Evolutionary conservation across 2,888 invertebrate genomes (phyloP).

Genomic region (Frankliniella fusca): DNA sequence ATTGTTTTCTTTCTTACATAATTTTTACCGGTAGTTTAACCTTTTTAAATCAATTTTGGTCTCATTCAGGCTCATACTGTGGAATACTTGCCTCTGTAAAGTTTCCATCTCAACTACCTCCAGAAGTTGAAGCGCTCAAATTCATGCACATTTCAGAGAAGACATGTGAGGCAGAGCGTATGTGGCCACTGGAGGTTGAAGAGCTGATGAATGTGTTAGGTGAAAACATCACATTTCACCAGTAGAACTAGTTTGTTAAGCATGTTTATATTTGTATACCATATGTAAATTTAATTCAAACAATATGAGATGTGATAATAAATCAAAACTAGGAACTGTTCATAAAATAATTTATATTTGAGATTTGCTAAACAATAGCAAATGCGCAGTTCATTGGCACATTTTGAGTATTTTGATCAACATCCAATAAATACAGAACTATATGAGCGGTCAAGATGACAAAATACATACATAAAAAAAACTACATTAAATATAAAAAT

Average conservation of each 20-base stretch:
- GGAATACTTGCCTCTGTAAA: not conserved
- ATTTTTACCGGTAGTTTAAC: not conserved
- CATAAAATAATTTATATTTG: not conserved
- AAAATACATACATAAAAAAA: not conserved
- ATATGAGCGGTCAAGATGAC: not conserved
- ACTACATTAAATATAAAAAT: not conserved
- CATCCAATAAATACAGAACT: not conserved
- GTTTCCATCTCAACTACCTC: not conserved
- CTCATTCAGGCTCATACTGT: not conserved
- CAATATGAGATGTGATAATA: too few relatives aligned
- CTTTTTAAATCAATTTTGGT: not conserved
- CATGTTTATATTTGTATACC: too few relatives aligned
- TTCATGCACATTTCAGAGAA: slow-evolving; percentile 30
- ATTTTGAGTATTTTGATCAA: not conserved
- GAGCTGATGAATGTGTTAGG: slow-evolving; percentile 34
- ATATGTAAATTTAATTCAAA: too few relatives aligned
- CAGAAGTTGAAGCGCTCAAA: not conserved
- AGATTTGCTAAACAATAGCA: not conserved
- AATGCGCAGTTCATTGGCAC: not conserved
- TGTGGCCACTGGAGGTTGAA: slow-evolving; percentile 39
- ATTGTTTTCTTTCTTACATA: not conserved
- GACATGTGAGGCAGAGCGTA: slow-evolving; percentile 28
- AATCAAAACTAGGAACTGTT: too few relatives aligned
- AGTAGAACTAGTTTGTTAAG: not conserved
- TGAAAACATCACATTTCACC: not conserved